Base-by-base conservation (phyloP, 1,140 invertebrate genomes). In the Formica exsecta region DNA sequence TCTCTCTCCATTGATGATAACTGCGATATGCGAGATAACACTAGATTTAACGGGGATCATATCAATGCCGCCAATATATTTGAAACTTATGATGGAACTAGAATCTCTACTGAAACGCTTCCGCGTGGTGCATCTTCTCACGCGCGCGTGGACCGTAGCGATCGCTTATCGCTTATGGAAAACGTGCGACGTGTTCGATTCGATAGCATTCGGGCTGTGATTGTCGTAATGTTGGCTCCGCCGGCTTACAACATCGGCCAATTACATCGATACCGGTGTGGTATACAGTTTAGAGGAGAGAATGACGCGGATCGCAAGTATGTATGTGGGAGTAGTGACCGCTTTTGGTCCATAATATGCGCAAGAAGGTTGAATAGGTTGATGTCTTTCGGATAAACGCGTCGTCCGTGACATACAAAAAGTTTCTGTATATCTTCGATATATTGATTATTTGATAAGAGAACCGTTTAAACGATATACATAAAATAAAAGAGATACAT, bases 101-200 rank as follows among this genome's bases (percentile, higher is more conserved):
- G 25, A 29, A 29, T 29, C 25, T 29, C 61, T 65, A 38, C 41
- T 32, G 16, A 77, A 62, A 41, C 86, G 84, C 88, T 89, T 89
- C 88, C 87, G 88, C 87, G 61, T 81, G 84, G 84, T 81, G 88
- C 87, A 84, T 89, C 88, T 90, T 90, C 88, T 90, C 88, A 87
- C 87, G 87, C 71, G 84, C 61, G 62, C 38, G 64, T 79, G 68
- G 77, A 80, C 66, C 61, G 59, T 48, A 44, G 75, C 81, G 88
- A 89, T 89, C 68, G 68, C 70, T 86, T 89, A 89, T 89, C 87
- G 75, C 38, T 61, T 85, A 85, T 85, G 84, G 84, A 79, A 85
- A 77, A 85, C 75, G 84, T 64, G 54, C 76, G 54, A 57, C 62
- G 54, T 79, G 84, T 85, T 79, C 84, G 74, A 85, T 80, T 85